These are phyloP conservation scores for Cylas formicarius DNA, from an alignment of 1,140 invertebrate genomes.

Conservation along the genomic window DNA sequence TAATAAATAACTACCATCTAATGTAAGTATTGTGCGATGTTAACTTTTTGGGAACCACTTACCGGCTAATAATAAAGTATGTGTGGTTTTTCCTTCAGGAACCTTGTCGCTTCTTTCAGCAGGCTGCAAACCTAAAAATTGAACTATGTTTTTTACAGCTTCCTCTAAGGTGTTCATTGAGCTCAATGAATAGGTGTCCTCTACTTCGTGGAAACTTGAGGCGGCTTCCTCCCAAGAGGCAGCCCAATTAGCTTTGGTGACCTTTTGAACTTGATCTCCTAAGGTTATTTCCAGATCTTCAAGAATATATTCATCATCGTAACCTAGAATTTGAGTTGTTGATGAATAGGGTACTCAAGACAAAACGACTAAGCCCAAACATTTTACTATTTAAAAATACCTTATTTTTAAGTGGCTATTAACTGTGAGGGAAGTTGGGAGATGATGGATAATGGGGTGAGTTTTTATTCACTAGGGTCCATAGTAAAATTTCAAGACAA, in stretches of 20 bases:
- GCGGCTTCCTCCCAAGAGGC: slow-evolving; percentile 62
- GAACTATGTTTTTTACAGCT: slow-evolving; percentile 80
- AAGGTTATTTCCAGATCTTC: slow-evolving; percentile 90
- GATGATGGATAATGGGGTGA: no score
- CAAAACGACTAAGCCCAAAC: no score
- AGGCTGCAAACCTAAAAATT: slow-evolving; percentile 82
- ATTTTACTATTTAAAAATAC: no score
- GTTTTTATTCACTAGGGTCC: no score
- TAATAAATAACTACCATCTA: neutral
- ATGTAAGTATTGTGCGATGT: neutral
- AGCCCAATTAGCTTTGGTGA: slow-evolving; percentile 72
- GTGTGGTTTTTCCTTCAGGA: slow-evolving; percentile 72
- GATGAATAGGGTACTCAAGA: neutral
- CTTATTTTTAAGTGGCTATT: no score
- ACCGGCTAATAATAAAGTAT: slow-evolving; percentile 74
- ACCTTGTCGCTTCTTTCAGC: slow-evolving; percentile 81
- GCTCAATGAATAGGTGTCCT: slow-evolving; percentile 86
- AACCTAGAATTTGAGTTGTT: slow-evolving; percentile 35
- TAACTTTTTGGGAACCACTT: slow-evolving; percentile 20
- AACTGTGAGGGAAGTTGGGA: no score
- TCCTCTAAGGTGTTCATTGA: slow-evolving; percentile 74
- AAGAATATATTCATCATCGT: slow-evolving; percentile 63
- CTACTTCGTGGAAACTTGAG: slow-evolving; percentile 61
- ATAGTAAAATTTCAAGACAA: no score
- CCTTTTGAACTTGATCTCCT: slow-evolving; percentile 85